Evolutionary conservation across 2,797 vertebrate genomes (phyloP), one percentile per base, ranked within the genome.

Genomic region (Sebastes trivittatus): DNA sequence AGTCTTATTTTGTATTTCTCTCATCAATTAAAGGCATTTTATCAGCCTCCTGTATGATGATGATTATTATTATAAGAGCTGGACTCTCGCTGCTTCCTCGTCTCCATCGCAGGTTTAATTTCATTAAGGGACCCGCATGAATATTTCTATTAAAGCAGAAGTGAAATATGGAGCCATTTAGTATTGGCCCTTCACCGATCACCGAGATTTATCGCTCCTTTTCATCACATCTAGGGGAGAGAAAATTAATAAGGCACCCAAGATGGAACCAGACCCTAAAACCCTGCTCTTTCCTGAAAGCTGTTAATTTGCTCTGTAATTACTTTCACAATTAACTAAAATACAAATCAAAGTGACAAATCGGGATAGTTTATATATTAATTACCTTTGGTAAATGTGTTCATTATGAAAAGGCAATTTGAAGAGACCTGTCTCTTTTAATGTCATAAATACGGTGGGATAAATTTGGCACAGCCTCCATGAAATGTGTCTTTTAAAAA

Each of bases 111-210:
- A 90, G 95, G 96, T 98, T 97, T 99, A 97, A 99, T 99, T 99
- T 99, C 97, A 98, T 99, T 99, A 99, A 98, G 96, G 97, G 96
- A 92, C 88, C 94, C 58, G 92, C 96, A 97, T 98, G 97, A 97
- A 98, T 98, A 99, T 98, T 98, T 98, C 97, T 98, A 98, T 98
- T 98, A 98, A 97, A 97, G 96, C 95, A 89, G 95, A 95, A 95
- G 96, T 99, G 98, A 99, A 98, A 98, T 99, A 99, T 98, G 97
- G 97, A 97, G 97, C 97, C 97, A 97, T 97, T 99, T 98, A 97
- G 96, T 96, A 97, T 97, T 97, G 97, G 97, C 97, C 97, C 97
- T 96, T 97, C 96, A 96, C 97, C 97, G 96, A 98, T 98, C 97
- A 98, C 93, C 80, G 89, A 97, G 98, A 99, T 99, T 99, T 98